Evolutionary conservation across 2,888 invertebrate species (phyloP).

Genomic region (Heteromurus nitidus): DNA sequence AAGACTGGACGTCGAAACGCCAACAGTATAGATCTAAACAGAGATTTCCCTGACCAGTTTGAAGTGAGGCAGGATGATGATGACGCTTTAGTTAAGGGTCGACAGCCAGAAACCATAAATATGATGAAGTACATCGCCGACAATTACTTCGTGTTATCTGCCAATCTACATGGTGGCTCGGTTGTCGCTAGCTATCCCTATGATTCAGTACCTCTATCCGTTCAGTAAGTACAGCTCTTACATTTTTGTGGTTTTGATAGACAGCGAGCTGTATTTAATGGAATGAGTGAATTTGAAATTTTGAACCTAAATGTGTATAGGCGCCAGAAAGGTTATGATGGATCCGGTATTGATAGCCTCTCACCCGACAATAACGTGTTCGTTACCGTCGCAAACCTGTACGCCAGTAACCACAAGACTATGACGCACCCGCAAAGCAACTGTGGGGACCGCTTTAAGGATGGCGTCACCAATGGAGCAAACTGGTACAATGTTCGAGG

Average conservation of each 20-base stretch:
- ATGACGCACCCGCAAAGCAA: conserved; percentile 85
- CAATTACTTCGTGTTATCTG: conserved; percentile 93
- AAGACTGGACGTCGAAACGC: conserved; percentile 88
- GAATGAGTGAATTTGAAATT: no score
- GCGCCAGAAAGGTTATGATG: conserved; percentile 77
- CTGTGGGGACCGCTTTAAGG: conserved; percentile 84
- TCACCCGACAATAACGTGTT: conserved; percentile 91
- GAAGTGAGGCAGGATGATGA: conserved; percentile 76
- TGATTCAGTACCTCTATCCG: conserved; percentile 77
- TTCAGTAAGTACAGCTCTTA: conserved; percentile 46
- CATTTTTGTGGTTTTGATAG: neutral
- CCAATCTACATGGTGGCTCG: conserved; percentile 96
- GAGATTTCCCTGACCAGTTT: conserved; percentile 95
- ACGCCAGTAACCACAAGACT: conserved; percentile 83
- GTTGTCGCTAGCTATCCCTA: conserved; percentile 98
- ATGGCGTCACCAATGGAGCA: conserved; percentile 94
- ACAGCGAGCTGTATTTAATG: no score
- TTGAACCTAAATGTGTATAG: conserved; percentile 69
- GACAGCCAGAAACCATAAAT: conserved; percentile 91
- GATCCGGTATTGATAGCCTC: conserved; percentile 81
- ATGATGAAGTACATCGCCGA: conserved; percentile 91
- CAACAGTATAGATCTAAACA: conserved; percentile 87
- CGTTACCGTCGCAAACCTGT: conserved; percentile 84
- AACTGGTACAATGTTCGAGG: conserved; percentile 92
- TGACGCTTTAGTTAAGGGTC: conserved; percentile 76